Evolutionary conservation across 2,888 invertebrate species (phyloP).

Genomic region (Anagyrus pseudococci): DNA sequence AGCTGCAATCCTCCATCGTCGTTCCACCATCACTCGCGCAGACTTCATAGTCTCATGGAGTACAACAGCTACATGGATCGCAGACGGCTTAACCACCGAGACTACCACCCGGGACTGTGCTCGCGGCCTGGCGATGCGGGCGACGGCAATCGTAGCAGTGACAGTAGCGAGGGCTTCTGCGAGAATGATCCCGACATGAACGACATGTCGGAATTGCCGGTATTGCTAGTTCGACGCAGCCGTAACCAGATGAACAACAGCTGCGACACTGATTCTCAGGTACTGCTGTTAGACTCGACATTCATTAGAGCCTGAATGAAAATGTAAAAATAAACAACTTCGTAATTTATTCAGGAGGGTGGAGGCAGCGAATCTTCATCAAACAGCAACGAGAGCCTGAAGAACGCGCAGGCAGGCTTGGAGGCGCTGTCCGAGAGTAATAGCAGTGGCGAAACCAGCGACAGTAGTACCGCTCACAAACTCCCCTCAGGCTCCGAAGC

Average conservation of each 20-base stretch:
- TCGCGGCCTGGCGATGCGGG: constrained; percentile 47
- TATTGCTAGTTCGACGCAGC: constrained; percentile 65
- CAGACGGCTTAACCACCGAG: constrained; percentile 55
- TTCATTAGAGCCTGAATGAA: no score
- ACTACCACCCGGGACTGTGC: constrained; percentile 56
- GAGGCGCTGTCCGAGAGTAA: constrained; percentile 58
- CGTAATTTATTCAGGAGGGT: constrained; percentile 68
- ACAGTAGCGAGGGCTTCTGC: constrained; percentile 96
- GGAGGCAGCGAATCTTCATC: constrained; percentile 69
- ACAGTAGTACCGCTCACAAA: constrained; percentile 59
- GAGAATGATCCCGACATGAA: constrained; percentile 86
- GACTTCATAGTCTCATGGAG: constrained; percentile 60
- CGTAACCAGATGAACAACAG: constrained; percentile 63
- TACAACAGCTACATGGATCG: constrained; percentile 61
- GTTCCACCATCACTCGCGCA: constrained; percentile 59
- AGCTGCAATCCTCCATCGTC: constrained; percentile 71
- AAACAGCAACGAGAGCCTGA: constrained; percentile 60
- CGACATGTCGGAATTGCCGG: constrained; percentile 61
- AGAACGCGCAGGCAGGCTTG: constrained; percentile 55
- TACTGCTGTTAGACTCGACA: no score
- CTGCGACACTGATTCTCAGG: constrained; percentile 60
- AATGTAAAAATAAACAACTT: no score
- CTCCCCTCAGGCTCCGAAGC: constrained; percentile 24
- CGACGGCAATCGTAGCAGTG: constrained; percentile 89
- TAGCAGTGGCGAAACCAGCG: constrained; percentile 61